phyloP scores from a whole-genome alignment of 35 echinoderm and acorn worm genomes.

The Hemicentrotus pulcherrimus region DNA sequence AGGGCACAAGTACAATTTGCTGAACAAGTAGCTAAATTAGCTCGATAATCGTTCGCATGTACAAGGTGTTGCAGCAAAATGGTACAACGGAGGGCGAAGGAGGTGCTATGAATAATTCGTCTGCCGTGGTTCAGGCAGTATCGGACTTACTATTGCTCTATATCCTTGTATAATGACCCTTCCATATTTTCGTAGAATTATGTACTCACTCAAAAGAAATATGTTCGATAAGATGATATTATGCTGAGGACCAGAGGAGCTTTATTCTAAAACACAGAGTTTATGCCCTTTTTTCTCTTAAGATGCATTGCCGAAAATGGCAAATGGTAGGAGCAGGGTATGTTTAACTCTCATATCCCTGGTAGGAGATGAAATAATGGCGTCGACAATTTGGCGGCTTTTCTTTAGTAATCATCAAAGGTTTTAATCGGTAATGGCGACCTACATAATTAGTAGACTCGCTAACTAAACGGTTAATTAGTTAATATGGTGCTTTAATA shows the following conservation, averaged over 20 bases:
- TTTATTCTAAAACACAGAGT: too few relatives aligned
- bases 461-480: neutral
- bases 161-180: too few relatives aligned
- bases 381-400: neutral
- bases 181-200: too few relatives aligned
- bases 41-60: neutral
- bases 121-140: too few relatives aligned
- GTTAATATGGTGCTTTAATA: neutral
- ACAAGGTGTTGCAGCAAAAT: neutral
- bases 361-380: too few relatives aligned
- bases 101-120: neutral
- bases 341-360: too few relatives aligned
- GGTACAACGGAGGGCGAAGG: neutral
- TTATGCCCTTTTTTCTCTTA: too few relatives aligned
- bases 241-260: too few relatives aligned
- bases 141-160: too few relatives aligned
- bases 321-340: too few relatives aligned
- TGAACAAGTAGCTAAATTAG: conserved; percentile 26
- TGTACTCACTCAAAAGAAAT: too few relatives aligned
- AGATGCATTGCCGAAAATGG: neutral
- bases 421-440: neutral
- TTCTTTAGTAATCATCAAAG: neutral
- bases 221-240: too few relatives aligned
- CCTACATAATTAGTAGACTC: neutral
- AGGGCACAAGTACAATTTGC: conserved; percentile 20